Conservation (phyloP, 2,888 invertebrate species). For the Drosophila formosana region DNA sequence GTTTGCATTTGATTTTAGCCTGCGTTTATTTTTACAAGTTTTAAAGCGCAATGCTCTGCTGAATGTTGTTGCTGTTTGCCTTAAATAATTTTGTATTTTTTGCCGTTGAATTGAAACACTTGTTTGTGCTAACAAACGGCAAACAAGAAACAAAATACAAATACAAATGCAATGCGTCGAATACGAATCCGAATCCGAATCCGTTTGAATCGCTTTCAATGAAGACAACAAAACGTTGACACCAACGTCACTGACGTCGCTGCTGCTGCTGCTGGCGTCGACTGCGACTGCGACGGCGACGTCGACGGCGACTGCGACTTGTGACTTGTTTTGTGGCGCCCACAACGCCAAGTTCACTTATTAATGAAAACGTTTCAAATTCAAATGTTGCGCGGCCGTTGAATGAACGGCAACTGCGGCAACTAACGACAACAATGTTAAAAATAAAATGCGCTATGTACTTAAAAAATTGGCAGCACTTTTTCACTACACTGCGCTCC, state of each 20-base stretch:
- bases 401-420: slow-evolving; percentile 49
- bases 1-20: slow-evolving; percentile 67
- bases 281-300: slow-evolving; percentile 14
- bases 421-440: slow-evolving; percentile 31
- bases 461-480: slow-evolving; percentile 56
- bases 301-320: slow-evolving; percentile 26
- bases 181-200: slow-evolving; percentile 29
- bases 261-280: not conserved
- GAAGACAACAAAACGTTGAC: slow-evolving; percentile 50
- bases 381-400: slow-evolving; percentile 65
- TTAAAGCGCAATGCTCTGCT: slow-evolving; percentile 22
- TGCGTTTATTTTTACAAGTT: slow-evolving; percentile 39
- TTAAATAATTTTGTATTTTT: slow-evolving; percentile 63
- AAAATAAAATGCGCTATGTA: slow-evolving; percentile 41
- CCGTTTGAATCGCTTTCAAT: slow-evolving; percentile 59
- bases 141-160: slow-evolving; percentile 28
- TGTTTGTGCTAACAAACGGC: slow-evolving; percentile 65
- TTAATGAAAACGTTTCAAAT: slow-evolving; percentile 77
- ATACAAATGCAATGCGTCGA: slow-evolving; percentile 45
- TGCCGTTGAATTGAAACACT: slow-evolving; percentile 69
- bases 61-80: slow-evolving; percentile 25
- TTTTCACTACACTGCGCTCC: slow-evolving; percentile 47
- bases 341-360: slow-evolving; percentile 59
- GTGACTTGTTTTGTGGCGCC: slow-evolving; percentile 53
- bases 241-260: slow-evolving; percentile 10